Evolutionary conservation across 37 sponge, comb jelly and placozoan species (phyloP).

Genomic region (Bolinopsis microptera): DNA sequence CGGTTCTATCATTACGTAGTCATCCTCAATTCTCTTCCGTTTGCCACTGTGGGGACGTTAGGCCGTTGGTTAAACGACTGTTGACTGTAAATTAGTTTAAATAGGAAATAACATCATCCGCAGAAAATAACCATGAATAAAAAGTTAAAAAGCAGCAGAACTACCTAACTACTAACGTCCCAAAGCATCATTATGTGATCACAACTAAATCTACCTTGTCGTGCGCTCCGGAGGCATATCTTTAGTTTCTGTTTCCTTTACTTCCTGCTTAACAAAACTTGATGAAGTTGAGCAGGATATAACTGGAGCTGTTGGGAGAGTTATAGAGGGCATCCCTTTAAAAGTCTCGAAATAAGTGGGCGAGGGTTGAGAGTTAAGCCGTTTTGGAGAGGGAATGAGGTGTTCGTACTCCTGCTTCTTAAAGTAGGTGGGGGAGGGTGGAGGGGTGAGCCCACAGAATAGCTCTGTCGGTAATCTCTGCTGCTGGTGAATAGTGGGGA

Average conservation of each 20-base stretch:
- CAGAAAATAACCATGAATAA: too few species aligned
- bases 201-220: neutral
- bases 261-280: neutral
- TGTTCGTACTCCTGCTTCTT: neutral
- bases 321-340: neutral
- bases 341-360: neutral
- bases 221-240: neutral
- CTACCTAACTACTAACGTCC: too few species aligned
- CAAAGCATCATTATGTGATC: too few species aligned
- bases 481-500: neutral
- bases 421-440: neutral
- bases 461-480: neutral
- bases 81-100: too few species aligned
- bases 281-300: neutral
- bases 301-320: neutral
- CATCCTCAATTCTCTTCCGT: constrained; percentile 29
- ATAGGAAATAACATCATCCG: too few species aligned
- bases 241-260: neutral
- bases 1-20: constrained; percentile 46
- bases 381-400: neutral
- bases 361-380: constrained; percentile 19
- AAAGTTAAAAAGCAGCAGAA: too few species aligned
- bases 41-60: constrained; percentile 20
- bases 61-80: too few species aligned
- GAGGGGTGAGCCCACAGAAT: neutral